A percentile compares a stretch with the other conserved stretches of the same genome.
Evolutionary conservation across 2,797 vertebrate genomes (phyloP).

Genomic region (Bovichtus variegatus): DNA sequence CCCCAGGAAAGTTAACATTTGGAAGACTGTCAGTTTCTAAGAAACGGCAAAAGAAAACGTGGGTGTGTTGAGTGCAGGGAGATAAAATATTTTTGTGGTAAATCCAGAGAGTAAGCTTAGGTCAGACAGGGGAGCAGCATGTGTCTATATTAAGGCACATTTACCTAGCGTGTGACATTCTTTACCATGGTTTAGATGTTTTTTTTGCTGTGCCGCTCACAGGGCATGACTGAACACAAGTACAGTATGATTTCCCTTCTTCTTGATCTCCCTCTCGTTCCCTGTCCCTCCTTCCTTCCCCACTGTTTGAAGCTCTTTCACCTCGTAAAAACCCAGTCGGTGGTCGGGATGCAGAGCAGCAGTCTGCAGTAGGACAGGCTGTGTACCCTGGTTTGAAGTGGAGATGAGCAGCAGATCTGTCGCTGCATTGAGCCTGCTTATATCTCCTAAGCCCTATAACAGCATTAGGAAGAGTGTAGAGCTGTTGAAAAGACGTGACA

Average conservation of each 20-base stretch:
- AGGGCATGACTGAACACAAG: constrained; percentile 49
- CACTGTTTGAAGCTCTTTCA: constrained; percentile 56
- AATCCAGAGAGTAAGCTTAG: constrained; percentile 39
- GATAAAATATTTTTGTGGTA: constrained; percentile 42
- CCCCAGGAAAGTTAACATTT: constrained; percentile 24
- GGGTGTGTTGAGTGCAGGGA: constrained; percentile 33
- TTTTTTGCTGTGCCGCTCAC: constrained; percentile 29
- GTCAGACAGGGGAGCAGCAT: constrained; percentile 46
- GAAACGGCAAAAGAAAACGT: constrained; percentile 24
- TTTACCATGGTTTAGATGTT: constrained; percentile 37
- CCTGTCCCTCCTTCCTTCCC: constrained; percentile 41
- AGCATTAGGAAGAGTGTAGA: constrained; percentile 21
- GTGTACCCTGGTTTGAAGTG: constrained; percentile 64
- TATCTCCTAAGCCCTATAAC: constrained; percentile 37
- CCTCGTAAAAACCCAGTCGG: constrained; percentile 65
- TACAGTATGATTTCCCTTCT: constrained; percentile 47
- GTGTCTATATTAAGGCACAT: constrained; percentile 47
- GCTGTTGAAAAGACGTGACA: constrained; percentile 20
- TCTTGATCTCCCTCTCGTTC: constrained; percentile 50
- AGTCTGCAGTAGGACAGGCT: constrained; percentile 35
- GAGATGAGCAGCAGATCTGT: constrained; percentile 63
- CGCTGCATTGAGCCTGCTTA: constrained; percentile 34
- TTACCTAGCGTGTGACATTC: constrained; percentile 38
- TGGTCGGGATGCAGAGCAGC: constrained; percentile 43
- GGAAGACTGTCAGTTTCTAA: constrained; percentile 7